These are phyloP conservation scores for Smittia aterrima DNA, from an alignment of 2,888 invertebrate genomes.

Conservation along the genomic window DNA sequence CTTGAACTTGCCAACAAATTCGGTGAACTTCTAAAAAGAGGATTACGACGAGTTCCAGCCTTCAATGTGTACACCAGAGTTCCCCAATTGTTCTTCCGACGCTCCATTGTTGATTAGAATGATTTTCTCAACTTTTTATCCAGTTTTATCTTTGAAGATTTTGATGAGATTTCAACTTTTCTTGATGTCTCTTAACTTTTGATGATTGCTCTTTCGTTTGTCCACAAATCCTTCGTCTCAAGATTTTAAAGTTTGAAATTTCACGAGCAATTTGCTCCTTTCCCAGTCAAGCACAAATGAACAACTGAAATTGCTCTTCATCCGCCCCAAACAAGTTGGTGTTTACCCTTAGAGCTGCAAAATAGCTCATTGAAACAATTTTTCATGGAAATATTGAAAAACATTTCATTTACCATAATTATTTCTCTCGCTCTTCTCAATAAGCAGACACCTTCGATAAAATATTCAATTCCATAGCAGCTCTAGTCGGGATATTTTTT, in stretches of 20 bases:
- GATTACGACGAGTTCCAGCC: neutral
- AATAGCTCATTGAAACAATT: slow-evolving; percentile 36
- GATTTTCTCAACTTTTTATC: neutral
- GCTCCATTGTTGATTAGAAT: slow-evolving; percentile 27
- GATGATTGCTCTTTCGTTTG: neutral
- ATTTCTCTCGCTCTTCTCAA: slow-evolving; percentile 13
- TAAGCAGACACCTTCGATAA: slow-evolving; percentile 37
- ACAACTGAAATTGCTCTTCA: neutral
- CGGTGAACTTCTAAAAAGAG: slow-evolving; percentile 24
- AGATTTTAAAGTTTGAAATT: neutral
- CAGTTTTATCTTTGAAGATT: neutral
- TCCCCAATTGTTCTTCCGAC: slow-evolving; percentile 37
- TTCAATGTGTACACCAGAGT: slow-evolving; percentile 4
- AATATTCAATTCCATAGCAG: slow-evolving; percentile 40
- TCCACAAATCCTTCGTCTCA: neutral
- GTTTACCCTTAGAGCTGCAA: slow-evolving; percentile 16
- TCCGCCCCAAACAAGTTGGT: neutral
- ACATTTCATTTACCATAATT: slow-evolving; percentile 32
- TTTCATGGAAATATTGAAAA: slow-evolving; percentile 28
- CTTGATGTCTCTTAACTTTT: too few species aligned
- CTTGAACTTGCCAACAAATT: slow-evolving; percentile 38
- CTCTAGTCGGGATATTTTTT: neutral
- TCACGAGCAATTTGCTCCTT: neutral
- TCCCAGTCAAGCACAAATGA: neutral
- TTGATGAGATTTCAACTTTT: neutral